A percentile compares a stretch with the other conserved stretches of the same genome.
phyloP scores from a whole-genome alignment of 2,113 vertebrate species.

The Phaethornis superciliosus region DNA sequence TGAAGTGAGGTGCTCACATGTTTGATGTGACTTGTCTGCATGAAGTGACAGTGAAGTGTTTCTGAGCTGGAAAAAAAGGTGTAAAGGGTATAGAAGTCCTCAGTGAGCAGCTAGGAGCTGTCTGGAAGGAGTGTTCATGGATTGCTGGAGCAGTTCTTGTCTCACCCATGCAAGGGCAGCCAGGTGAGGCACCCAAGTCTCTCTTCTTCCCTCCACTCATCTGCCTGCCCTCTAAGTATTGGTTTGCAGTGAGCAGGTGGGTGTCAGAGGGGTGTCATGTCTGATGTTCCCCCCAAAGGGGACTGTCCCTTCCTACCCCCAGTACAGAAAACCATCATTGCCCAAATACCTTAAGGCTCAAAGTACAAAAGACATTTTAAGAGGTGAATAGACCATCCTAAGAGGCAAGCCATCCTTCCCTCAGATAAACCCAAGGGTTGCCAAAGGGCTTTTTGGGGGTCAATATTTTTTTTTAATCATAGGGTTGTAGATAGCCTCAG shows the following conservation, averaged over 20 bases:
- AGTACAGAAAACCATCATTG: neutral
- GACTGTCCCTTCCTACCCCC: neutral
- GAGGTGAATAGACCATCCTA: neutral
- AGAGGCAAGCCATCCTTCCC: neutral
- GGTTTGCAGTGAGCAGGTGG: neutral
- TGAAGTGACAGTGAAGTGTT: neutral
- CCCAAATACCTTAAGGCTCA: accelerated
- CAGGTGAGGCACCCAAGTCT: neutral
- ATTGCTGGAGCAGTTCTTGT: neutral
- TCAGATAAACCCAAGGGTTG: neutral
- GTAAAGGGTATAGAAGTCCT: neutral
- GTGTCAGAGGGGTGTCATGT: neutral
- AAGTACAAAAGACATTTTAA: neutral
- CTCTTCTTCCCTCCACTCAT: neutral
- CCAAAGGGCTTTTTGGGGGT: accelerated
- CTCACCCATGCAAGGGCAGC: neutral
- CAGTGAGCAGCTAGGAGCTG: neutral
- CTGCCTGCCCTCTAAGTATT: neutral
- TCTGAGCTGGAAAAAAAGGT: neutral
- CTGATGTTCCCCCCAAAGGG: neutral
- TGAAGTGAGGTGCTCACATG: neutral
- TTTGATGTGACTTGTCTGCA: neutral
- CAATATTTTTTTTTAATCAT: neutral
- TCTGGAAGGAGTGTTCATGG: neutral
- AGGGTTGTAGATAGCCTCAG: neutral